Base-by-base conservation (phyloP, 2,113 vertebrate species). In the Paratilapia polleni region DNA sequence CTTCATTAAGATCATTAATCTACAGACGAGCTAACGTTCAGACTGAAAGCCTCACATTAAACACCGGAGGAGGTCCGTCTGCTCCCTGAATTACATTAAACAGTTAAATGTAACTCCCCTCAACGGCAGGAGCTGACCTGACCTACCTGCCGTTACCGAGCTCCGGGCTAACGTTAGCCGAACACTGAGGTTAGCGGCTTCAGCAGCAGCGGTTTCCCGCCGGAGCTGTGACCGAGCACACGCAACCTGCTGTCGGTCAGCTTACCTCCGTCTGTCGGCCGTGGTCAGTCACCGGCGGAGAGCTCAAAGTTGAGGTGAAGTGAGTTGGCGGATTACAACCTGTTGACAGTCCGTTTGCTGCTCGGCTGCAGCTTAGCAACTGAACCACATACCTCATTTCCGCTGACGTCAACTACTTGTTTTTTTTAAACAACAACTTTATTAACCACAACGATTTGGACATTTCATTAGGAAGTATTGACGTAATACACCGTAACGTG, bases 351-450 rank as follows among this genome's bases (percentile, higher is more conserved):
- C 47, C 38, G 22, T 41, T 57, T 36, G 73, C 75, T 78, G 64
- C 15, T 62, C 57, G 1, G 7, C 64, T 36, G 89, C 83, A 89
- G 81, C 91, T 92, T 90, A 93, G 91, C 91, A 93, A 93, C 92
- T 77, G 62, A 61, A 20, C 15, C 7, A 17, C 28, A 9, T 6
- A 15, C 11, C 15, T 22, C 15, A 88, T 85, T 85, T 89, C 92
- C 89, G 89, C 61, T 77, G 3, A 62, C 74, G 64, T 75, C 61
- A 68, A 41, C 8, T 3, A 11, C 8, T 41, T 41, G 1, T 41
- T 41, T 41, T 41, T 41, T 41, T 41, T 41, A 41, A 41, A 41
- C n/a, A 41, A 66, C 8, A 66, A 66, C 63, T 66, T 66, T 43
- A 24, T 43, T 66, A 64, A 41, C 12, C 41, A 41, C 41, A 22